These are phyloP conservation scores for Butorides virescens DNA, from an alignment of 2,113 vertebrate species.

Conservation along the genomic window DNA sequence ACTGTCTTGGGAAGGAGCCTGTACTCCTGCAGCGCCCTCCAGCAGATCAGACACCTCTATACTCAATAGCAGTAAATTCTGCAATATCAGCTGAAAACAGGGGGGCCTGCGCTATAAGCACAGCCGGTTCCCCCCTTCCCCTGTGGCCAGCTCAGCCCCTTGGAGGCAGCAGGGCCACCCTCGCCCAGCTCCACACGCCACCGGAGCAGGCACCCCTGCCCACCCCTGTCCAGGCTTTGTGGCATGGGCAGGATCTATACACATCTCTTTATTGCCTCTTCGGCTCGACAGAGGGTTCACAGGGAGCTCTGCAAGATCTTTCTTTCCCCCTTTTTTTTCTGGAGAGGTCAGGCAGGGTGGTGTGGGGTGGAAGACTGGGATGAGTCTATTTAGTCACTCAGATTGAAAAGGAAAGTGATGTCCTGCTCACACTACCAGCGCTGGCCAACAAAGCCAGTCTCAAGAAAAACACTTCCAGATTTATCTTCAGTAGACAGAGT, in stretches of 20 bases:
- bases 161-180: neutral
- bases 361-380: neutral
- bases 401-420: neutral
- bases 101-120: neutral
- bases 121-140: neutral
- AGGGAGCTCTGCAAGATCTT: neutral
- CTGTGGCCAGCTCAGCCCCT: neutral
- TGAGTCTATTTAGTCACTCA: neutral
- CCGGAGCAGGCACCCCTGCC: rapidly evolving
- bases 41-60: neutral
- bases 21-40: neutral
- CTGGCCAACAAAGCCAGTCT: neutral
- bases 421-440: neutral
- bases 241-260: neutral
- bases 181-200: rapidly evolving
- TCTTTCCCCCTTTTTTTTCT: neutral
- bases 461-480: neutral
- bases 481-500: neutral
- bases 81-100: neutral
- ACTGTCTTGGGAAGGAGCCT: neutral
- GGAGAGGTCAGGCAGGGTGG: neutral
- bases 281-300: neutral
- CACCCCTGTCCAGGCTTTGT: neutral
- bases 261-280: neutral
- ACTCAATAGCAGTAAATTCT: neutral